Evolutionary conservation across 2,888 invertebrate genomes (phyloP), one percentile per base, ranked within the genome.

Genomic region (Spialia ferax): DNA sequence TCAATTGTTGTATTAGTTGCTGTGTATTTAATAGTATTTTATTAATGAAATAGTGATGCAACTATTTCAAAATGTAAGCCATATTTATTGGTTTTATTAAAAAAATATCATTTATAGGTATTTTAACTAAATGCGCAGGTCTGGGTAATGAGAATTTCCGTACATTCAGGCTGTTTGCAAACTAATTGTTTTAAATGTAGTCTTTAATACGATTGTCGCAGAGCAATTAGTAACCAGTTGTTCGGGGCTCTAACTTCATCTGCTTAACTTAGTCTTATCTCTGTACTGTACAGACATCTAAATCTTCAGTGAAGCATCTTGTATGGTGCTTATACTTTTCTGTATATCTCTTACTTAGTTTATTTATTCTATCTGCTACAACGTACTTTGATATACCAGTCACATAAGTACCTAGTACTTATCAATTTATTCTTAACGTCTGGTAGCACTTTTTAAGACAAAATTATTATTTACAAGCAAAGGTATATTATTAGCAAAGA

Each of bases 101-200:
- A n/a, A n/a, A n/a, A n/a, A n/a, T n/a, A n/a, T n/a, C n/a, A n/a
- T n/a, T n/a, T n/a, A n/a, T n/a, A n/a, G n/a, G n/a, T n/a, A n/a
- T 11, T 32, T 11, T 32, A 11, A 11, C 11, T 10, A 32, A 32
- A 32, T 32, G 32, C 1, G 2, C 10, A 32, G 32, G 8, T 32
- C 2, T 32, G n/a, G 32, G 7, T 35, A 38, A 38, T n/a, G 38
- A 38, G 38, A 38, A 38, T 38, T 38, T 38, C 5, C n/a, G 1
- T 18, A 18, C 18, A 18, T 45, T 18, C 15, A 18, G 45, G 8
- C 5, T 45, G 45, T 45, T 22, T 66, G 56, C 52, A 59, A 70
- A 72, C n/a, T 74, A 75, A 75, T 75, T 76, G 74, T 75, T 75
- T 73, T 62, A 69, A 75, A 71, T 68, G 52, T 67, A 70, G 70